Evolutionary conservation across 2,797 vertebrate species (phyloP), one percentile per base, ranked within the genome.

Genomic region (Oreonectes daqikongensis): DNA sequence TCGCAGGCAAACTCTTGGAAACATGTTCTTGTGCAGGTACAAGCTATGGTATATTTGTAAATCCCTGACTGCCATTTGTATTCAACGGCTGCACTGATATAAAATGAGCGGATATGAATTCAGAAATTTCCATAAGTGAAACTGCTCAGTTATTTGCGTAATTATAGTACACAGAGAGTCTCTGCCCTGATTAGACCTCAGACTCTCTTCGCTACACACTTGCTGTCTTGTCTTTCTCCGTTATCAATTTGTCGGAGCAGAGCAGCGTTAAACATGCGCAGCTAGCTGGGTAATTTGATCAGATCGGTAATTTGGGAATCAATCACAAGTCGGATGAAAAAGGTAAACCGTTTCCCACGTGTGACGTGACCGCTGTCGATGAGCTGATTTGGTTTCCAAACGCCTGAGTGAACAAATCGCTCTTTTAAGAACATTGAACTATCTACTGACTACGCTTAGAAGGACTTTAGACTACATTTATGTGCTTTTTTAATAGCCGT

Each of bases 221-320:
- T 4, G 20, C 61, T 61, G 57, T 26, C 35, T 55, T 70, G 71
- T 57, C 71, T 73, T 78, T 64, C 63, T 67, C 67, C 12, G 32
- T 61, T 60, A 72, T 78, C 72, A 72, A 70, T 78, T 72, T 69
- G 55, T 50, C 5, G 0, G 17, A 26, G 63, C 77, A 72, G 50
- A 78, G 79, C 71, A 71, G 69, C 65, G 68, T 81, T 77, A 78
- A 77, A 82, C 67, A 72, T 77, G 72, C 32, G 65, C 72, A 79
- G 77, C 74, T 76, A 79, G 69, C 71, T 83, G 63, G 32, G 20
- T 84, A 81, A 82, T 77, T 81, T 82, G 65, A 81, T 84, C 73
- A 82, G 80, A 61, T 80, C 69, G 63, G 80, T 82, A 80, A 80
- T 84, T 81, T 81, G 76, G 53, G 68, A 71, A 85, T 84, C 79